Evolutionary conservation across 2,113 vertebrate species (phyloP).

Genomic region (Bagarius yarrelli): DNA sequence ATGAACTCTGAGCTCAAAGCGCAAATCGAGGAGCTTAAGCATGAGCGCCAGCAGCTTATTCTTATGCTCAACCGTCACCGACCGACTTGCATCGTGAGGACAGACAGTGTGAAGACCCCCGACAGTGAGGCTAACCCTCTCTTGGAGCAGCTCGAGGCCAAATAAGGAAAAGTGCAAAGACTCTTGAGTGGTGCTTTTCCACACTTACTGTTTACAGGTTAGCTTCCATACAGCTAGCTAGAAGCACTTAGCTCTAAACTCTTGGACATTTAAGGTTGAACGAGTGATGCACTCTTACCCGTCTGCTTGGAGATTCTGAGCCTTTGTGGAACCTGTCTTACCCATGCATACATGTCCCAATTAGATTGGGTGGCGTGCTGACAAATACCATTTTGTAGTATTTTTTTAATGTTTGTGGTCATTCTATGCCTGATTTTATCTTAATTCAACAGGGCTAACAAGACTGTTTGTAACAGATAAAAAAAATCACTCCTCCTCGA

Average conservation of each 20-base stretch:
- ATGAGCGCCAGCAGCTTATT: conserved; percentile 92
- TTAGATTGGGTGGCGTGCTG: conserved; percentile 58
- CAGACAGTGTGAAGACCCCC: conserved; percentile 87
- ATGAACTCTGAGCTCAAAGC: conserved; percentile 93
- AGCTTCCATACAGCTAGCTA: conserved; percentile 51
- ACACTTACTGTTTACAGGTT: conserved; percentile 54
- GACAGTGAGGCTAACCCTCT: conserved; percentile 84
- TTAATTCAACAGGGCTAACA: conserved; percentile 21
- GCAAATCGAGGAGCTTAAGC: conserved; percentile 94
- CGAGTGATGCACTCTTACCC: conserved; percentile 52
- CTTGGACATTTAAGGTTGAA: conserved; percentile 54
- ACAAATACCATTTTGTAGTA: conserved; percentile 58
- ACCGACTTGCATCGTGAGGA: conserved; percentile 92
- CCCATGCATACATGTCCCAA: conserved; percentile 47
- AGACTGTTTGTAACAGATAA: background rate
- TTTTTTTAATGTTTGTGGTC: conserved; percentile 18
- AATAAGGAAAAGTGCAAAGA: conserved; percentile 68
- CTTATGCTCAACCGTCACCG: conserved; percentile 92
- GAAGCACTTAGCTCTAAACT: conserved; percentile 67
- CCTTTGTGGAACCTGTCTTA: conserved; percentile 14
- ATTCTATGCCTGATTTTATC: conserved; percentile 43
- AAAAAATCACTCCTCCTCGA: background rate
- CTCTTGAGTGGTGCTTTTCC: conserved; percentile 29
- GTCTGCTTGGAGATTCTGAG: conserved; percentile 43
- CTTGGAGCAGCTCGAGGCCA: conserved; percentile 84